Conservation (phyloP, 1,140 invertebrate species). For the Vanessa tameamea region DNA sequence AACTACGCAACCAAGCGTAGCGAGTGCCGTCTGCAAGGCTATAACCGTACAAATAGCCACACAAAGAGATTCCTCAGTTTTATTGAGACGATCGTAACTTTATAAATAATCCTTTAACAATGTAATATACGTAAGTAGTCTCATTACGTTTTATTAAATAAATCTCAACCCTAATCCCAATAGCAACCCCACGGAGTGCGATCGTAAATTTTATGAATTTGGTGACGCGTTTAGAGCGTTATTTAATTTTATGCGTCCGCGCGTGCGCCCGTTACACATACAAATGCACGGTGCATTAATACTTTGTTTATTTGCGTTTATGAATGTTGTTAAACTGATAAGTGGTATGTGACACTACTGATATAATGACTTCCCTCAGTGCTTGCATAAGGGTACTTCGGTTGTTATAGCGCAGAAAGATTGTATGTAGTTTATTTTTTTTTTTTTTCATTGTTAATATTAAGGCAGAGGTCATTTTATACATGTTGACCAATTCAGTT, state of each 20-base stretch:
- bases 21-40: too few species aligned
- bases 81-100: background rate
- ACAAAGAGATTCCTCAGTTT: background rate
- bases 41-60: background rate
- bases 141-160: background rate
- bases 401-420: too few species aligned
- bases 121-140: background rate
- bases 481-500: too few species aligned
- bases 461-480: too few species aligned
- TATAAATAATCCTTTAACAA: background rate
- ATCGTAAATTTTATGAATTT: background rate
- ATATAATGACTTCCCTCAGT: background rate
- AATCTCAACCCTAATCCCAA: background rate
- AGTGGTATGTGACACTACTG: background rate
- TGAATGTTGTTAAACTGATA: background rate
- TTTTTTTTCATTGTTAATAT: too few species aligned
- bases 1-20: too few species aligned
- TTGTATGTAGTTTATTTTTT: too few species aligned
- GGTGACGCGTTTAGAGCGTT: background rate
- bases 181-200: background rate
- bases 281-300: background rate
- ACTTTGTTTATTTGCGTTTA: conserved; percentile 11
- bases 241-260: conserved; percentile 7
- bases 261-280: background rate
- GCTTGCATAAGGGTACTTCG: too few species aligned